These are phyloP conservation scores for Leptatherina wallacei DNA, from an alignment of 2,797 vertebrate genomes.

Conservation along the genomic window DNA sequence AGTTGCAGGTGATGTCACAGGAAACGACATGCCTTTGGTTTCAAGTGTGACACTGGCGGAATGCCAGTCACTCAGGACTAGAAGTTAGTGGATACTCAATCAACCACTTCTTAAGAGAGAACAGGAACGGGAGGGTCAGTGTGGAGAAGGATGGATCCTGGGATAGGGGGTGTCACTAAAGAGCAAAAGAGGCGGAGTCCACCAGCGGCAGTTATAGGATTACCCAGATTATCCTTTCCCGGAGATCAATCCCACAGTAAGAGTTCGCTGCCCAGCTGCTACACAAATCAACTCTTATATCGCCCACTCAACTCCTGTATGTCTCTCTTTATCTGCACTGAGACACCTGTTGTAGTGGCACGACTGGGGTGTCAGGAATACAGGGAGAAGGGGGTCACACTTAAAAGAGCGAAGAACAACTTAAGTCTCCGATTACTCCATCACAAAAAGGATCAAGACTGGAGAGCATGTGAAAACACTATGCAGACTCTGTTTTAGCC, in stretches of 20 bases:
- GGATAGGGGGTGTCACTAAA: constrained; percentile 18
- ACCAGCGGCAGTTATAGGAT: constrained; percentile 78
- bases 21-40: constrained; percentile 76
- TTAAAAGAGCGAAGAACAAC: constrained; percentile 26
- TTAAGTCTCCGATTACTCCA: constrained; percentile 59
- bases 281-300: constrained; percentile 74
- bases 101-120: constrained; percentile 45
- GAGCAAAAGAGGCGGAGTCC: constrained; percentile 71
- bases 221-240: constrained; percentile 83
- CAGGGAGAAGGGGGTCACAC: not conserved
- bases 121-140: constrained; percentile 24
- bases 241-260: constrained; percentile 80
- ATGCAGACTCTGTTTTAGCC: constrained; percentile 1
- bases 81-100: constrained; percentile 32
- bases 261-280: constrained; percentile 72
- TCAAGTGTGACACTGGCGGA: constrained; percentile 41
- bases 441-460: constrained; percentile 47
- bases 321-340: constrained; percentile 53
- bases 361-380: constrained; percentile 33
- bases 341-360: constrained; percentile 76
- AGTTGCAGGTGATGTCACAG: constrained; percentile 62
- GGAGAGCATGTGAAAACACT: constrained; percentile 37
- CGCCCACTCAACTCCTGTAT: constrained; percentile 52
- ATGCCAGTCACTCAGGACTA: constrained; percentile 34
- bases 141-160: constrained; percentile 18